Evolutionary conservation across 2,797 vertebrate genomes (phyloP), one percentile per base, ranked within the genome.

Genomic region (Tokudaia tokunoshimensis): DNA sequence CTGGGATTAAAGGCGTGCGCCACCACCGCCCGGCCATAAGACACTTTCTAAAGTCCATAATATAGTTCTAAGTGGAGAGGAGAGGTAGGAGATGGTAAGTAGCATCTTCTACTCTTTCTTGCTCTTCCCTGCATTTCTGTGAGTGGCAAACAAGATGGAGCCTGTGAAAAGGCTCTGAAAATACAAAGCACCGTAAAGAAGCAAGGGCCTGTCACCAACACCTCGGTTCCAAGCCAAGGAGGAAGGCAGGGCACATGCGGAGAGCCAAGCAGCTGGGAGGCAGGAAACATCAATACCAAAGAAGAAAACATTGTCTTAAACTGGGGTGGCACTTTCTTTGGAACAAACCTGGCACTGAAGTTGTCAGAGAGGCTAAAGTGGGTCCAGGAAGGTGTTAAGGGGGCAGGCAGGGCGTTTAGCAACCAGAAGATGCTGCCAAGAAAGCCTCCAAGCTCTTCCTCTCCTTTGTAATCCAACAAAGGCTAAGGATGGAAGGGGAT

Each of bases 241-340:
- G 79, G 78, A 96, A 92, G 90, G 82, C 87, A 93, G 78, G 84
- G 50, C 84, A 50, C 65, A 92, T 92, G 83, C 83, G 2, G 3
- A 94, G 82, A 74, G 93, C 93, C 97, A 96, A 95, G 95, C 78
- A 96, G 87, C 78, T 97, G 84, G 94, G 94, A 95, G 96, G 83
- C 89, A 97, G 79, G 81, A 90, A 83, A 88, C 55, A 41, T 96
- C 94, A 96, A 89, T 78, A 92, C 92, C 55, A 79, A 96, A 92
- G 96, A 95, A 97, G 97, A 96, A 96, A 96, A 96, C 44, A 88
- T 94, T 97, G 80, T 97, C 97, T 70, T 82, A 89, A 75, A 90
- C 85, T 55, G 63, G 78, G 94, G 79, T 91, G 87, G 93, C 81
- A 81, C 93, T 96, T 93, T 94, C 83, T 95, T 92, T 93, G 90